A percentile compares a stretch with the other conserved stretches of the same genome.
phyloP scores from a whole-genome alignment of 92 coral and sea anemone genomes.

The Scolanthus callimorphus region DNA sequence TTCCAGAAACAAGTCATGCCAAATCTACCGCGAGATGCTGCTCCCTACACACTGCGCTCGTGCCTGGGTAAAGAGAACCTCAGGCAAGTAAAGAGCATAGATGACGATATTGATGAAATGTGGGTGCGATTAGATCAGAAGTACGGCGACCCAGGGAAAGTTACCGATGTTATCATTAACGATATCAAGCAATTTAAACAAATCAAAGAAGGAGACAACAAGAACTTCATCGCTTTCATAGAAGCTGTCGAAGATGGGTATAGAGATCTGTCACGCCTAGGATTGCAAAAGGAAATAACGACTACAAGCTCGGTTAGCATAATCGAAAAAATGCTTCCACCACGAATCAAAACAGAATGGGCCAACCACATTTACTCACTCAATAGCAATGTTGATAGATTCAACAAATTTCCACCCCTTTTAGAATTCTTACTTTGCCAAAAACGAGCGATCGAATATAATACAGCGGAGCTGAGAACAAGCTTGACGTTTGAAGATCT shows the following conservation, averaged over 20 bases:
- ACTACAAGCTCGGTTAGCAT: conserved; percentile 52
- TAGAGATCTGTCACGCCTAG: conserved; percentile 29
- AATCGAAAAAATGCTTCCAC: conserved; percentile 31
- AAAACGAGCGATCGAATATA: conserved; percentile 35
- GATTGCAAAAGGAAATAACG: conserved; percentile 41
- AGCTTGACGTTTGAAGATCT: too few species aligned
- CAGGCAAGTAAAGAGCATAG: conserved; percentile 19
- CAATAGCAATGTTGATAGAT: conserved; percentile 13
- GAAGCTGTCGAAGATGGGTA: conserved; percentile 39
- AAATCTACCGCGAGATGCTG: neutral
- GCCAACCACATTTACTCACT: conserved; percentile 39
- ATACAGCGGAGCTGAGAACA: conserved; percentile 36
- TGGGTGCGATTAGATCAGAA: conserved; percentile 47
- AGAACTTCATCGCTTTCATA: conserved; percentile 33
- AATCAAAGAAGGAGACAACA: conserved; percentile 34
- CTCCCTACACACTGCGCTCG: conserved; percentile 32
- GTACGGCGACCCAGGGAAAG: conserved; percentile 42
- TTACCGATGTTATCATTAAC: conserved; percentile 38
- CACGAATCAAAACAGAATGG: conserved; percentile 42
- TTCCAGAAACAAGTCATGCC: neutral
- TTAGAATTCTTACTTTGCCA: conserved; percentile 30
- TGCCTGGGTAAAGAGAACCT: conserved; percentile 31
- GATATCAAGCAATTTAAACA: conserved; percentile 9
- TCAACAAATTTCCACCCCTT: conserved; percentile 33
- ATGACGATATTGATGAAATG: conserved; percentile 42